Base-by-base conservation (phyloP, 2,888 invertebrate species). In the Epirrhoe tristata region DNA sequence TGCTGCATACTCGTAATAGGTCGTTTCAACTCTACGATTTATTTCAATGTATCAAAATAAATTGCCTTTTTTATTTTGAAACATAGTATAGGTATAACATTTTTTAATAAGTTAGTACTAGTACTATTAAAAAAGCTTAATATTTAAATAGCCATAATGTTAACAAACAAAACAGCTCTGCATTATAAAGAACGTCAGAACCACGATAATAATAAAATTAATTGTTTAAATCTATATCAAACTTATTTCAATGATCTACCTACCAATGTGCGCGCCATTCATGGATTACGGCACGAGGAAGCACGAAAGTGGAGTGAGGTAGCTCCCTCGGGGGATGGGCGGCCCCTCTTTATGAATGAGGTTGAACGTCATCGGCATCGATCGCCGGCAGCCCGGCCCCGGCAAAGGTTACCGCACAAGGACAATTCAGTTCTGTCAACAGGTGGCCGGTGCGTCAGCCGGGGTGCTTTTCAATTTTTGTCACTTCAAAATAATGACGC, bases 351-450 rank as follows among this genome's bases (percentile, higher is more conserved):
- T 87, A 91, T 93, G 93, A 93, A 93, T 93, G 93, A 86, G 91
- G 91, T 77, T 86, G 85, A 89, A 93, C 93, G 93, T 93, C 93
- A 93, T 88, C 80, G 80, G 76, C 83, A 91, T 92, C 89, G 93
- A 93, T 83, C 85, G 83, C 71, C 77, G 65, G 68, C 74, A 68
- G 67, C 76, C 75, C 81, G 82, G 82, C 84, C 77, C 48, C 76
- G 81, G 81, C 71, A 80, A 82, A 86, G 90, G 91, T 88, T 89
- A 85, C 79, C 86, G 76, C 85, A 85, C 91, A 92, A 93, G 91
- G 93, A 82, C 91, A 86, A 74, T 74, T 75, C 77, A 80, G 82
- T 71, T 77, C 81, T 80, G 81, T 82, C 91, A 91, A 93, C 92
- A 92, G 91, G 92, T 92, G 87, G 80, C 75, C 79, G 78, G 70